These are phyloP conservation scores for Metallyticus violacea DNA, from an alignment of 2,888 invertebrate genomes.

Conservation along the genomic window DNA sequence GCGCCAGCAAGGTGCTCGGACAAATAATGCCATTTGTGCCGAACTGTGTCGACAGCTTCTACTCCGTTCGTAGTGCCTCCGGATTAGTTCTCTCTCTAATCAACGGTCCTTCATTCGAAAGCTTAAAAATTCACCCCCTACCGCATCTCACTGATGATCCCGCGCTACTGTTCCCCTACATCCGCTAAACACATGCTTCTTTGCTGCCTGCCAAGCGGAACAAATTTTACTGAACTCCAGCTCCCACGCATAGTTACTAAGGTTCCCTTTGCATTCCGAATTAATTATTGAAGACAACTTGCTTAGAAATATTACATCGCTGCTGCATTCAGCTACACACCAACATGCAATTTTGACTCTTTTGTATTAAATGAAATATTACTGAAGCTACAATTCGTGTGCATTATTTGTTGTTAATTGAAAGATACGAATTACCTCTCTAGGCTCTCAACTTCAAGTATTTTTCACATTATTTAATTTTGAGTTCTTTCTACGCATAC, in stretches of 20 bases:
- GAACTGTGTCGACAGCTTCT: not conserved
- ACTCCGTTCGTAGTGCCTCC: not conserved
- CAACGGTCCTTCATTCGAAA: not conserved
- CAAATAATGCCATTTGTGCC: not conserved
- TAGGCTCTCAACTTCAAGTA: no score
- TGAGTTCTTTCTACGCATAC: no score
- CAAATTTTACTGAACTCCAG: not conserved
- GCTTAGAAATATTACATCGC: not conserved
- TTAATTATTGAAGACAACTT: not conserved
- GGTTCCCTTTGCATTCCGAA: not conserved
- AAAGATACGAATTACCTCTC: no score
- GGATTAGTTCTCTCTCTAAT: not conserved
- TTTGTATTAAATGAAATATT: no score
- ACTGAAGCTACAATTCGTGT: no score
- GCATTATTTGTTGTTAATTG: no score
- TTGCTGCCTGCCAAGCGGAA: not conserved
- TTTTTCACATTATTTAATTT: no score
- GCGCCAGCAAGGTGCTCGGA: not conserved
- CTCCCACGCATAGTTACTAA: not conserved
- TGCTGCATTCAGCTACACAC: not conserved
- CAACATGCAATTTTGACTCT: no score
- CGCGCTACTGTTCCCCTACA: not conserved
- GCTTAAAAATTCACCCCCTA: not conserved
- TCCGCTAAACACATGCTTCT: not conserved
- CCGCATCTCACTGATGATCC: not conserved